Base-by-base conservation (phyloP, 1,140 invertebrate species). In the Melipona quadrifasciata region DNA sequence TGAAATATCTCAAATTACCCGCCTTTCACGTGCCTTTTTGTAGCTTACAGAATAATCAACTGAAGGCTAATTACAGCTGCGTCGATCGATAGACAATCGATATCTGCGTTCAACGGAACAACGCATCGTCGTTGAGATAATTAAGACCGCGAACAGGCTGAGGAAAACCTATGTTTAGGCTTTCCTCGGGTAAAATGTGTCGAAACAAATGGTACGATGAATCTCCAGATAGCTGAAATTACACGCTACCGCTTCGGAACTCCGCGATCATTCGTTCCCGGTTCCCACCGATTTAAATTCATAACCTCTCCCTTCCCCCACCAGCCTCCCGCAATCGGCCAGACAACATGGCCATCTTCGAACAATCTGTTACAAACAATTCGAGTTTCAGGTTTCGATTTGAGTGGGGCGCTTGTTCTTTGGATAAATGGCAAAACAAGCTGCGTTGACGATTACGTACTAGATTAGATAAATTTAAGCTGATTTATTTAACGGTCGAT, bases 221-320 rank as follows among this genome's bases (percentile, higher is more conserved):
- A 8, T 51, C 71, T 4, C 5, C 24, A n/a, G 71, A 72, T 72
- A 47, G 39, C 47, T 19, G 71, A 72, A 72, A 72, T 72, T 72
- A 72, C 39, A 72, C 10, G 39, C 24, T 51, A 71, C 39, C 39
- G 47, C 39, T 72, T 72, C 34, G 24, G 47, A n/a, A 71, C 39
- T 39, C 47, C 24, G 68, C 10, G 34, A 71, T 71, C 21, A 24
- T 71, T 34, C 24, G 24, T 67, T 34, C 27, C 27, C 67, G 39
- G 67, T 68, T 68, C n/a, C 34, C 21, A 70, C 27, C 21, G 34
- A 39, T 70, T 70, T 47, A 47, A 72, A 72, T 72, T 72, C 71
- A 72, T 53, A 51, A 72, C 6, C 39, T 27, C 12, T 1, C 3
- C 70, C 39, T 8, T 47, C 6, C 6, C 39, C 4, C 5, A 8